Conservation (phyloP, 2,888 invertebrate genomes). For the Chrysina gloriosa region DNA sequence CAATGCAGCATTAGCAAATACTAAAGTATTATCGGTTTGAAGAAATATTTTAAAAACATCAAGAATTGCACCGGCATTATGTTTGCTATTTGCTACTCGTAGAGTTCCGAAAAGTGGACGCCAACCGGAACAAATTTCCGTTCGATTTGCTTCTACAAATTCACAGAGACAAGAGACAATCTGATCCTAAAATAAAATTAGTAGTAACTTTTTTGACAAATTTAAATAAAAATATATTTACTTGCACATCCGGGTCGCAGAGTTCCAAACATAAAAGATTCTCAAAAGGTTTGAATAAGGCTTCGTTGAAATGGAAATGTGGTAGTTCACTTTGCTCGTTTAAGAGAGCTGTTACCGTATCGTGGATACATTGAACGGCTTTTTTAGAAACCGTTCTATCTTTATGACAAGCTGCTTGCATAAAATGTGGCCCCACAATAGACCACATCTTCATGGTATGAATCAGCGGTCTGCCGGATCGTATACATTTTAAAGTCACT, state of each 20-base stretch:
- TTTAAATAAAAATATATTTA: constrained; percentile 55
- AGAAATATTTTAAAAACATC: constrained; percentile 96
- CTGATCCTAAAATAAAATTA: constrained; percentile 73
- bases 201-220: background rate
- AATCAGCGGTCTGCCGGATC: constrained; percentile 87
- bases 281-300: constrained; percentile 94
- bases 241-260: constrained; percentile 94
- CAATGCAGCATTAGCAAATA: constrained; percentile 93
- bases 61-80: constrained; percentile 78
- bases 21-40: constrained; percentile 90
- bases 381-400: constrained; percentile 90
- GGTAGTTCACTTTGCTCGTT: constrained; percentile 89
- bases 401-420: constrained; percentile 95
- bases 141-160: constrained; percentile 93
- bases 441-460: constrained; percentile 96
- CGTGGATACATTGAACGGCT: constrained; percentile 92
- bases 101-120: constrained; percentile 94
- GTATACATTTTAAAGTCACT: constrained; percentile 86
- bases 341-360: constrained; percentile 87
- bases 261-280: constrained; percentile 92
- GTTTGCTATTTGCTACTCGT: constrained; percentile 81
- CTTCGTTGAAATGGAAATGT: constrained; percentile 96
- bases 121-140: constrained; percentile 96
- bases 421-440: constrained; percentile 90
- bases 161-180: constrained; percentile 96